These are phyloP conservation scores for Fulica atra DNA, from an alignment of 2,113 vertebrate species.

Conservation along the genomic window DNA sequence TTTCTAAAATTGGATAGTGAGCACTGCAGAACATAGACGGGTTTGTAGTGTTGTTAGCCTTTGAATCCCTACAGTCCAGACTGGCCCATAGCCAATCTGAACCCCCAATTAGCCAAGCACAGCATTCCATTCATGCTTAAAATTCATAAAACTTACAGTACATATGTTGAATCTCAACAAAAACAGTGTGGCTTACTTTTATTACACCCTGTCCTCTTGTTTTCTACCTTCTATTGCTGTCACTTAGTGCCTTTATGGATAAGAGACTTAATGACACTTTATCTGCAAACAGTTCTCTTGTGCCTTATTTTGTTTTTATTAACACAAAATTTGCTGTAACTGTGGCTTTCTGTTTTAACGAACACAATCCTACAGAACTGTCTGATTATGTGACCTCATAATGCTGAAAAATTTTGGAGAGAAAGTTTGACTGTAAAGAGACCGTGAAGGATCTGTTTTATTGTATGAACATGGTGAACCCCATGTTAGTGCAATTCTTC, in stretches of 20 bases:
- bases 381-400: not conserved
- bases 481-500: not conserved
- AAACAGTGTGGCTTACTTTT: slow-evolving; percentile 37
- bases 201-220: slow-evolving; percentile 33
- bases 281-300: slow-evolving; percentile 42
- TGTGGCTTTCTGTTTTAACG: not conserved
- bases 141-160: slow-evolving; percentile 53
- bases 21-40: not conserved
- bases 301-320: slow-evolving; percentile 23
- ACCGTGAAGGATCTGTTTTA: not conserved
- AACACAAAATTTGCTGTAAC: not conserved
- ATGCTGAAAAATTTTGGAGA: not conserved
- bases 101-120: slow-evolving; percentile 48
- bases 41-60: slow-evolving; percentile 23
- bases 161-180: slow-evolving; percentile 23
- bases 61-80: slow-evolving; percentile 20
- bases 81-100: slow-evolving; percentile 38
- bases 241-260: not conserved
- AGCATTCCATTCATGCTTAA: slow-evolving; percentile 61
- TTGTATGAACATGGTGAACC: not conserved
- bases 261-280: slow-evolving; percentile 32
- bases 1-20: slow-evolving; percentile 6
- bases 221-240: slow-evolving; percentile 27
- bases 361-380: not conserved
- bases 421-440: not conserved